phyloP scores from a whole-genome alignment of 2,888 invertebrate species.

The Axea sp. region DNA sequence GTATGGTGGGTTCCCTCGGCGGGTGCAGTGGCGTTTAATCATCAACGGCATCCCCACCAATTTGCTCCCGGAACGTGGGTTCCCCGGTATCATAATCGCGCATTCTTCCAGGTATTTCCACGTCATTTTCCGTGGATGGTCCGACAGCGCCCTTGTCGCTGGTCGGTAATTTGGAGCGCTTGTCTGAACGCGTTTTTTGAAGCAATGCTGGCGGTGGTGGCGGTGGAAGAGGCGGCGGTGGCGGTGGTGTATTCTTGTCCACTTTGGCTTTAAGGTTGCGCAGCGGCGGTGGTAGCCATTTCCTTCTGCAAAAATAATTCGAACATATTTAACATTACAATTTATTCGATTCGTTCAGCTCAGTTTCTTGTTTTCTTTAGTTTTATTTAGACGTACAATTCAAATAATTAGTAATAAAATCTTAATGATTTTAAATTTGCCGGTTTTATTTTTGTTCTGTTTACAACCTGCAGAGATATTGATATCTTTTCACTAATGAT shows the following conservation, averaged over 20 bases:
- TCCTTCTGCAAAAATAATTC: slow-evolving; percentile 82
- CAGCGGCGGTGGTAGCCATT: slow-evolving; percentile 93
- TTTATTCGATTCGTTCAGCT: no score
- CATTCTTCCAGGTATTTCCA: slow-evolving; percentile 78
- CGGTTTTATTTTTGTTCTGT: no score
- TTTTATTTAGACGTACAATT: no score
- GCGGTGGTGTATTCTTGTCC: slow-evolving; percentile 83
- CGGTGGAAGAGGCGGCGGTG: slow-evolving; percentile 57
- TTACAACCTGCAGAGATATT: no score
- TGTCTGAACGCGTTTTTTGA: slow-evolving; percentile 89
- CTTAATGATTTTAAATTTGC: no score
- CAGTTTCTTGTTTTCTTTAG: no score
- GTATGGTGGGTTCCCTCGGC: slow-evolving; percentile 97
- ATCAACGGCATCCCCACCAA: slow-evolving; percentile 86
- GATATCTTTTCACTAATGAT: no score
- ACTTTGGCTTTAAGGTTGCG: slow-evolving; percentile 93
- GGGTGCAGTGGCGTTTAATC: slow-evolving; percentile 94
- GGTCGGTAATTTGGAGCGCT: slow-evolving; percentile 87
- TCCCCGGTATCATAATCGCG: slow-evolving; percentile 70
- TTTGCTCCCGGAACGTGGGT: slow-evolving; percentile 78
- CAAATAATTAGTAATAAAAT: no score
- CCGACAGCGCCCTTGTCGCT: slow-evolving; percentile 68
- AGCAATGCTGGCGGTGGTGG: slow-evolving; percentile 79
- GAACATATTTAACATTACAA: no score
- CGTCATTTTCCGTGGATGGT: slow-evolving; percentile 44